Evolutionary conservation across 1,140 invertebrate species (phyloP).

Genomic region (Reticulitermes speratus): DNA sequence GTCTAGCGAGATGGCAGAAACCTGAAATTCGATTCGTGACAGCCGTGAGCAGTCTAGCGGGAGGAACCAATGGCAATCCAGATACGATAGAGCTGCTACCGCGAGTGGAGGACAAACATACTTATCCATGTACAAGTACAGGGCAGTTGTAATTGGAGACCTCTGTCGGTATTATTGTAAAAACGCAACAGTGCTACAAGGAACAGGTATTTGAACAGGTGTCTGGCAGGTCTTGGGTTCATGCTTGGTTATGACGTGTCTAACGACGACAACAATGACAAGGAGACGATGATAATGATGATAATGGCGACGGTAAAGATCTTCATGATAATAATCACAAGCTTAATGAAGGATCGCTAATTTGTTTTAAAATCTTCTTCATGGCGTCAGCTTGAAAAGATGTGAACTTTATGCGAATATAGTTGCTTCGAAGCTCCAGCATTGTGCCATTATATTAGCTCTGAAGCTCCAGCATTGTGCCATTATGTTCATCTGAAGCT

Average conservation of each 20-base stretch:
- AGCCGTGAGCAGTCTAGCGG: not conserved
- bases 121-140: not conserved
- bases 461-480: too few relatives aligned
- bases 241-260: not conserved
- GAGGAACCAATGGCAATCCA: conserved; percentile 8
- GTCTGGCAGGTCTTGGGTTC: not conserved
- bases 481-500: too few relatives aligned
- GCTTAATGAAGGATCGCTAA: too few relatives aligned
- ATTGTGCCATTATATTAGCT: too few relatives aligned
- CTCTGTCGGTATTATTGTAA: not conserved
- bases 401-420: too few relatives aligned
- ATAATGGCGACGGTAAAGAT: too few relatives aligned
- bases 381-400: too few relatives aligned
- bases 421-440: too few relatives aligned
- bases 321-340: too few relatives aligned
- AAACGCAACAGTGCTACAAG: not conserved
- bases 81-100: not conserved
- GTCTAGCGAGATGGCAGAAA: not conserved
- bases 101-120: not conserved
- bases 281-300: too few relatives aligned
- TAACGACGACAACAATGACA: too few relatives aligned
- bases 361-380: too few relatives aligned
- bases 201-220: not conserved
- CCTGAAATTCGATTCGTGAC: conserved; percentile 6
- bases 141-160: not conserved